Base-by-base conservation (phyloP, 2,888 invertebrate species). In the Homarus gammarus region DNA sequence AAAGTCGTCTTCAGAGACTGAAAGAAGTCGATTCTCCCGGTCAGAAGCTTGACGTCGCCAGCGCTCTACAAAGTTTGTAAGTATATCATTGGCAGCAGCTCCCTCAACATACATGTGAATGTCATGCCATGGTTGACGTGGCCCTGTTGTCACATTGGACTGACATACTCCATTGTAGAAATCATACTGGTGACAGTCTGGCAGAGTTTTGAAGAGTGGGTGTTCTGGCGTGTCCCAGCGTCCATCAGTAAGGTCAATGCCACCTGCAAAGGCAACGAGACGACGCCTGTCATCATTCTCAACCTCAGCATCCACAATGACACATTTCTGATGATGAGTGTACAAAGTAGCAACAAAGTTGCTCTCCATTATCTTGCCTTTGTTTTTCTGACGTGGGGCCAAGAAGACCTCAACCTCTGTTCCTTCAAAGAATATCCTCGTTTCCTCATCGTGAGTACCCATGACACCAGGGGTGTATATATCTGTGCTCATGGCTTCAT, bases 401-500 rank as follows among this genome's bases (percentile, higher is more conserved):
- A 91, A 40, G 40, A 91, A 78, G 15, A 92, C 92, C n/a, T 91
- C 92, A 15, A 92, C 92, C 40, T 89, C 91, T 33, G 89, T 88
- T 5, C 91, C 92, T 31, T 91, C 91, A 73, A 92, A 92, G 87
- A 86, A 92, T n/a, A 89, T 83, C 36, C 90, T 72, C 0, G 92
- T 92, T 44, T 92, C 92, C 51, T 92, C 92, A 81, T 92, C 92
- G 56, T 92, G 92, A 18, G 92, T 92, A 3, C 92, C 92, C 92
- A 92, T 92, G n/a, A 92, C 77, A 18, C 92, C 92, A 27, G 92
- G 61, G 3, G 91, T 91, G 61, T 89, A 91, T 2, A 91, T 68
- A n/a, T 92, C 92, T 22, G 90, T 92, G 44, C 90, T 90, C 56
- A 90, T 84, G 72, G 87, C 90, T 64, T 92, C 92, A 82, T 92